phyloP scores from a whole-genome alignment of 2,888 invertebrate genomes.

The Sesia apiformis region DNA sequence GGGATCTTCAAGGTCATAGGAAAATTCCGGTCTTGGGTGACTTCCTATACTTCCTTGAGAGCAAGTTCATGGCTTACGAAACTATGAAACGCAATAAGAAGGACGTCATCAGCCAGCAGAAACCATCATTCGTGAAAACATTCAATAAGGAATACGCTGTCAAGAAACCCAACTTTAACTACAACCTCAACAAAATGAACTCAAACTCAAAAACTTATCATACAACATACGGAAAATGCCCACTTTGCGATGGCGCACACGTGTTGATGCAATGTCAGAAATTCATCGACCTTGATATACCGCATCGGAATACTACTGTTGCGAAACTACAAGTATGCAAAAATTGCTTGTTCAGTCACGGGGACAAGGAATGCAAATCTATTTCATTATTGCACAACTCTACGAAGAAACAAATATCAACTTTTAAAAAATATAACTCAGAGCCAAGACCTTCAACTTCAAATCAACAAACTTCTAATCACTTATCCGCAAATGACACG shows the following conservation, averaged over 20 bases:
- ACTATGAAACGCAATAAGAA: constrained; percentile 3
- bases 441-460: not conserved
- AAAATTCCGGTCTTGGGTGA: constrained; percentile 6
- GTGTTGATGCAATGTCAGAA: constrained; percentile 8
- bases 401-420: no score
- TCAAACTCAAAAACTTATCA: no score
- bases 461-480: not conserved
- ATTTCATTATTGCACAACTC: constrained; percentile 5
- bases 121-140: constrained; percentile 6
- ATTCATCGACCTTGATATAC: constrained; percentile 2
- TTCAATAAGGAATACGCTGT: constrained; percentile 6
- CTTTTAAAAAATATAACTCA: no score
- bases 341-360: constrained; percentile 12
- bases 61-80: constrained; percentile 12
- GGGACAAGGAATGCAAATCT: constrained; percentile 7
- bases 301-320: constrained; percentile 1
- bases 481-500: not conserved
- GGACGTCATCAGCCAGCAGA: not conserved
- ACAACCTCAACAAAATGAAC: no score
- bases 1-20: constrained; percentile 4
- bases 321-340: constrained; percentile 8
- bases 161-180: no score
- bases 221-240: no score
- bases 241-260: no score
- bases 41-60: constrained; percentile 10